Evolutionary conservation across 2,113 vertebrate genomes (phyloP), one percentile per base, ranked within the genome.

Genomic region (Aix galericulata): DNA sequence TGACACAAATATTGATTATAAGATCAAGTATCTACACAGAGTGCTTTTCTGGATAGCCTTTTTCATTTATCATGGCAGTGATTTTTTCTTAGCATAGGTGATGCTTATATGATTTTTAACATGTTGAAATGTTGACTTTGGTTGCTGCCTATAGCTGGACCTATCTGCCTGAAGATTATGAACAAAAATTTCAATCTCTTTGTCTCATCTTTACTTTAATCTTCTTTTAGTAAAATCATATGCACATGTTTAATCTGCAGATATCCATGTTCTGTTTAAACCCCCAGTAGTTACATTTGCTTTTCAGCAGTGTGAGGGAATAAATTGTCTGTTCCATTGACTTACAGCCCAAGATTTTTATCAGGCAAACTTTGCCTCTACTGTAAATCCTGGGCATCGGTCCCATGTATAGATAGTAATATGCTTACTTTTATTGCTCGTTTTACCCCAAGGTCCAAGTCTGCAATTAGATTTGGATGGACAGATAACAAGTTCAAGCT

Each of bases 301-400:
- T 81, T 91, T 80, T 52, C 25, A 38, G 36, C 10, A 27, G 15
- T 5, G 11, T 38, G 53, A 88, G 34, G 44, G 87, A 74, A 60
- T 89, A 77, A 40, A 34, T 74, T 80, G 16, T 86, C 27, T 71
- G 17, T 22, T 77, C 25, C 64, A 66, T 12, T 29, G 55, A 44
- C 52, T 88, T 83, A 59, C 27, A 55, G 40, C 36, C n/a, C 46
- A 56, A 89, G 46, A 71, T 91, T 82, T 94, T 91, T 90, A 88
- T 93, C 56, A 52, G 56, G 69, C 72, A 93, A 88, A 83, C 68
- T 95, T 94, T 95, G 86, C 76, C 93, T 96, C 56, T 88, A 46
- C 76, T 94, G 59, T 94, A 95, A 95, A 91, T 63, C 36, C 26
- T 40, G 91, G 94, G 91, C 82, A 93, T 72, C 72, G 52, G 14